Evolutionary conservation across 2,113 vertebrate genomes (phyloP).

Genomic region (Alouatta palliata): DNA sequence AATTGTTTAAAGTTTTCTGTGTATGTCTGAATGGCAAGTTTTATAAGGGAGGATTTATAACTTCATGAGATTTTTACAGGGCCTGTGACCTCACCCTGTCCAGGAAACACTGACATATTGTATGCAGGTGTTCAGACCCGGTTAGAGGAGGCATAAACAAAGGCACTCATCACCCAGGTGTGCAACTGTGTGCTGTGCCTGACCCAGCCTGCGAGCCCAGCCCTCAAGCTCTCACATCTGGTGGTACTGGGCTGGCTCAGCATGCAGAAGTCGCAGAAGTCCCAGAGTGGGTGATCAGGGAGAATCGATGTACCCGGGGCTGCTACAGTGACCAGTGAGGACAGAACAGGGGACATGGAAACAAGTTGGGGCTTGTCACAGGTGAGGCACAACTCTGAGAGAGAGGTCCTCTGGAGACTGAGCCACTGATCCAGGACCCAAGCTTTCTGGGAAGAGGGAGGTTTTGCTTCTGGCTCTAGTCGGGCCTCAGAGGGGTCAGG

Average conservation of each 20-base stretch:
- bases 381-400: not conserved
- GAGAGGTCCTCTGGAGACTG: too few relatives aligned
- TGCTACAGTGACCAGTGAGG: not conserved
- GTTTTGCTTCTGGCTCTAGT: not conserved
- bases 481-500: not conserved
- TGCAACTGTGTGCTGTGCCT: not conserved
- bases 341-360: accelerated
- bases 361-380: not conserved
- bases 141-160: not conserved
- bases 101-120: not conserved
- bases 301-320: accelerated
- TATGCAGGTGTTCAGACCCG: accelerated
- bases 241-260: not conserved
- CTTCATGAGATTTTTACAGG: not conserved
- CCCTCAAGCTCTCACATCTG: accelerated
- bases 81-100: not conserved
- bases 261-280: not conserved
- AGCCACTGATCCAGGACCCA: not conserved
- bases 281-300: accelerated
- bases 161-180: accelerated
- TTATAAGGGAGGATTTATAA: not conserved
- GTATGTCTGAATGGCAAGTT: not conserved
- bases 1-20: not conserved
- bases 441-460: not conserved
- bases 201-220: not conserved